These are phyloP conservation scores for Stegana nigrithorax DNA, from an alignment of 2,888 invertebrate species.

Conservation along the genomic window DNA sequence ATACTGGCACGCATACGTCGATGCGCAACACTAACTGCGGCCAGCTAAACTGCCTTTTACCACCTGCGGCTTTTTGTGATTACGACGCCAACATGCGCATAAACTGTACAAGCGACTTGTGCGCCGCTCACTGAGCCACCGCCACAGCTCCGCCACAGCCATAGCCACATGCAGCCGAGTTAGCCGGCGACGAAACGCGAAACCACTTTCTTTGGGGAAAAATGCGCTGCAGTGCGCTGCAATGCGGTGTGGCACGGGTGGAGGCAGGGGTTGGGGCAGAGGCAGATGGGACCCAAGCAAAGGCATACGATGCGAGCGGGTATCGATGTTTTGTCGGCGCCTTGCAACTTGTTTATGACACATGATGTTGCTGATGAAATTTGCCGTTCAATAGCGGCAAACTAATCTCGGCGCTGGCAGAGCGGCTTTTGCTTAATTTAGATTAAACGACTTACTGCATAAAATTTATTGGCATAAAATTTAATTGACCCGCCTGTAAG, in stretches of 20 bases:
- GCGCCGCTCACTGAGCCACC: constrained; percentile 47
- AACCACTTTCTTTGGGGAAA: constrained; percentile 8
- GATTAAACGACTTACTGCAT: constrained; percentile 61
- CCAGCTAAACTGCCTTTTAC: no score
- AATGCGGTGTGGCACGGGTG: background rate
- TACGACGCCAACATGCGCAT: constrained; percentile 58
- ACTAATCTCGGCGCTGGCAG: constrained; percentile 16
- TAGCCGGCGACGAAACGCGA: background rate
- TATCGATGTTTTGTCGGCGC: constrained; percentile 56
- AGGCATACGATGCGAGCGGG: no score
- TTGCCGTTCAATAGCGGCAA: constrained; percentile 45
- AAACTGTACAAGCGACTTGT: constrained; percentile 46
- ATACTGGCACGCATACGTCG: no score
- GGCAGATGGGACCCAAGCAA: no score
- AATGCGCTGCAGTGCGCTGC: no score
- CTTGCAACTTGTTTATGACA: constrained; percentile 66
- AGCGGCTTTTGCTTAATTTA: constrained; percentile 52
- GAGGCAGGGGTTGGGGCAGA: no score
- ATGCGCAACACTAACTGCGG: no score
- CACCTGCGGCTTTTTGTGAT: constrained; percentile 67
- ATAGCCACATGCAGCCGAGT: constrained; percentile 15
- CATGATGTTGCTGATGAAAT: constrained; percentile 62
- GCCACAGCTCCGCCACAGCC: constrained; percentile 27
- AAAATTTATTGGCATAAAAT: constrained; percentile 62
- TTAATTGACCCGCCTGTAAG: constrained; percentile 53